Evolutionary conservation across 1,140 invertebrate genomes (phyloP), one percentile per base, ranked within the genome.

Genomic region (Drosophila ironensis): DNA sequence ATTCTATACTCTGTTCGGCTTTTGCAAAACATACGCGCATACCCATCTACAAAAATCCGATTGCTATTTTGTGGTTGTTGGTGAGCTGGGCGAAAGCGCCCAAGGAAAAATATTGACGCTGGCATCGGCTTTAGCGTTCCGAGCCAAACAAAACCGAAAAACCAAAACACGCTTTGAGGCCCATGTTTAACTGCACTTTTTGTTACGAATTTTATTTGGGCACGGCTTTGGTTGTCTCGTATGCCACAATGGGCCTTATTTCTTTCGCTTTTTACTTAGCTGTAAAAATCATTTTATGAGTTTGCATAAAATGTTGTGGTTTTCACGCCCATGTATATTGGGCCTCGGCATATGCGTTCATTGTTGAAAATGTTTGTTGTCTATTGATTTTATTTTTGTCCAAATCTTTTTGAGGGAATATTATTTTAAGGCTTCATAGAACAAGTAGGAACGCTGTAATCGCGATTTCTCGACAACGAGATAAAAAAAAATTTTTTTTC

Each of bases 281-380:
- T 87, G 75, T 86, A 86, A 86, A 86, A 86, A 86, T 80, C 66
- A 87, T 86, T 86, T 86, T 86, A 86, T 86, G 80, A 86, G 80
- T 75, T 86, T 86, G 80, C 80, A 86, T 86, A 86, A 86, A 86
- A 86, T 86, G 86, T 86, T 87, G 80, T 86, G 80, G 80, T 86
- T 78, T 84, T 86, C 80, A 86, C 81, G 80, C 80, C 80, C 80
- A 86, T 87, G 75, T 87, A 87, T 86, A 86, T 86, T 86, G 80
- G 53, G 60, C 57, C 59, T 51, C 52, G 50, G 59, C 80, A 84
- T 84, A 84, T 84, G 78, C 73, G 61, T 38, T 40, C 54, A 44
- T 72, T 67, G 67, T 52, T 51, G 71, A 40, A 59, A 37, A 56
- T 45, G 51, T 73, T 33, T 38, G 70, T 54, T 45, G 60, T 63